Evolutionary conservation across 1,140 invertebrate genomes (phyloP), one percentile per base, ranked within the genome.

Genomic region (Homalodisca vitripennis): DNA sequence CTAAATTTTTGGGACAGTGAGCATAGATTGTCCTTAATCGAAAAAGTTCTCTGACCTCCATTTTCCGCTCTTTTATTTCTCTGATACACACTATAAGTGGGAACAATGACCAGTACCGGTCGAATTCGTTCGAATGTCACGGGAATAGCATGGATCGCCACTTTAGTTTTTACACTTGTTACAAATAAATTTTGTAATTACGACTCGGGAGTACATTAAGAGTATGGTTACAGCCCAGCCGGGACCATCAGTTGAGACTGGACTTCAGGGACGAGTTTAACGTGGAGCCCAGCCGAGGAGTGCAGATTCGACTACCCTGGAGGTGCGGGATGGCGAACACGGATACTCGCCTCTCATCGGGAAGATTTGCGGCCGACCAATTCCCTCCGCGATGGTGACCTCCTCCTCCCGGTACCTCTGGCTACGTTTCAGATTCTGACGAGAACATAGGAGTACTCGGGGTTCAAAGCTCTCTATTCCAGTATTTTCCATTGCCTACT

Each of bases 271-370:
- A 94, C 77, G 82, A 84, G 67, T 95, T 95, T 80, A 79, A 88
- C 63, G 82, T 95, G 66, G 93, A 96, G 79, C 83, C 85, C 26
- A 87, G 87, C n/a, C 31, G 79, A 86, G 17, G 84, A 86, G 41
- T 96, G 93, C 79, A 84, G 86, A 79, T 93, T 91, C 80, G 93
- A 96, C 80, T 93, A 84, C 80, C n/a, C 80, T 95, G 46, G 92
- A 95, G 78, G 85, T 94, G 26, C 83, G 92, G 27, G 92, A 95
- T 75, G 94, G 94, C 0, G 86, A 87, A n/a, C 88, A 93, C 74
- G 93, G 92, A 0, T 95, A 90, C 80, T 92, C 91, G n/a, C 83
- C 82, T 34, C 79, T 84, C 10, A 78, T 86, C 29, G 87, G 86
- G 0, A 84, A 83, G 72, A 92, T 83, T 75, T 96, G 94, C 75